phyloP scores from a whole-genome alignment of 1,140 invertebrate species.

The Hypothenemus hampei region DNA sequence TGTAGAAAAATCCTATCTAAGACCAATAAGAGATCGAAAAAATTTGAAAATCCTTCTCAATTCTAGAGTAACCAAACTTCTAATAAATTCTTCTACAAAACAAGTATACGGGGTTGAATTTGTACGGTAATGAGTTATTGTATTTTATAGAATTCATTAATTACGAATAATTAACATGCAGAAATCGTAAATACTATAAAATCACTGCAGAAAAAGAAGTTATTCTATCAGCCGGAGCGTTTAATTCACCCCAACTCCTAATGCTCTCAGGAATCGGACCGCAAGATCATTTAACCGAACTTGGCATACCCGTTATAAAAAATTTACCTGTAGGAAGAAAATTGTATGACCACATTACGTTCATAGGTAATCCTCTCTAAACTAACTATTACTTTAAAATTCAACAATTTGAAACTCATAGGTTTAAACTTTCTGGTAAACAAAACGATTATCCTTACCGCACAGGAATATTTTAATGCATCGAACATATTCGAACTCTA shows the following conservation, averaged over 20 bases:
- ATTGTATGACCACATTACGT: constrained; percentile 52
- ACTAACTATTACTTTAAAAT: constrained; percentile 23
- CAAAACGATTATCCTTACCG: constrained; percentile 29
- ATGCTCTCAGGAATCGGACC: constrained; percentile 80
- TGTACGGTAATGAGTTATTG: constrained; percentile 41
- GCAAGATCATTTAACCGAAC: constrained; percentile 49
- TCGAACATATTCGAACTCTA: constrained; percentile 30
- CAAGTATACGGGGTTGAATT: constrained; percentile 62
- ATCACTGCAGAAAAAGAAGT: constrained; percentile 79
- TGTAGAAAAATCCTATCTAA: constrained; percentile 81
- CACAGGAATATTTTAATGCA: constrained; percentile 6
- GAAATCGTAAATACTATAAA: constrained; percentile 48
- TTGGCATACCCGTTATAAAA: constrained; percentile 44
- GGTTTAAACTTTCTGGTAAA: constrained; percentile 39
- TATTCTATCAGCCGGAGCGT: constrained; percentile 78
- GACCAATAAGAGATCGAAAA: constrained; percentile 70
- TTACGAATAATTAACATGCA: constrained; percentile 1
- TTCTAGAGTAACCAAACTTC: constrained; percentile 71
- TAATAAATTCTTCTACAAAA: constrained; percentile 67
- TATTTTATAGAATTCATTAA: not conserved
- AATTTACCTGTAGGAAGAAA: constrained; percentile 54
- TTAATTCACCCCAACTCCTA: constrained; percentile 74
- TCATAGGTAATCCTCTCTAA: constrained; percentile 42
- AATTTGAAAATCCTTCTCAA: constrained; percentile 84
- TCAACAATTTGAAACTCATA: constrained; percentile 23